These are phyloP conservation scores for Entomyzon cyanotis DNA, from an alignment of 2,113 vertebrate species.

Conservation along the genomic window DNA sequence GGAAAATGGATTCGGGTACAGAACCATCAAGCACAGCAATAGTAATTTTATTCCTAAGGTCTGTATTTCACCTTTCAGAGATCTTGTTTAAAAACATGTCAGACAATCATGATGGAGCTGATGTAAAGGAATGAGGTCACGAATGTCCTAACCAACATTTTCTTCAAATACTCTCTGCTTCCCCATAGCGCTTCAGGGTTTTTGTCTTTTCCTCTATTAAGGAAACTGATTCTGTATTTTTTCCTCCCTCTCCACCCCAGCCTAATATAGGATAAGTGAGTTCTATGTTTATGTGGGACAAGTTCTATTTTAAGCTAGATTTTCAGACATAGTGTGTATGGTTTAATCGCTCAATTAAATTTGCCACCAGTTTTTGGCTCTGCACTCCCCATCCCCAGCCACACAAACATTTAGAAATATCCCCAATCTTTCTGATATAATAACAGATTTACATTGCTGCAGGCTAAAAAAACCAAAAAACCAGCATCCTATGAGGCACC, in stretches of 20 bases:
- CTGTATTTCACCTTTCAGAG: background rate
- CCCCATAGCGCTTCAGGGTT: rapidly evolving
- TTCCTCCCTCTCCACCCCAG: background rate
- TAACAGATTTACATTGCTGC: background rate
- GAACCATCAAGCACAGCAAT: background rate
- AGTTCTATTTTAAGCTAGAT: background rate
- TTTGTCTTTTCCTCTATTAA: background rate
- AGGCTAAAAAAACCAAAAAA: background rate
- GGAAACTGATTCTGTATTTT: background rate
- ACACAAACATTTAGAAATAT: background rate
- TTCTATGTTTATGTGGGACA: rapidly evolving
- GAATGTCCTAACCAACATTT: background rate
- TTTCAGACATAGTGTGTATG: background rate
- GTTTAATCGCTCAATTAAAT: background rate
- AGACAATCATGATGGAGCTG: background rate
- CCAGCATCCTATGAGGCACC: rapidly evolving
- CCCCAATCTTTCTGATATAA: background rate
- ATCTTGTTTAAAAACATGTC: background rate
- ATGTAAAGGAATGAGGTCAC: background rate
- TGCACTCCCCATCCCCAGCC: background rate
- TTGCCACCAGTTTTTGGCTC: background rate
- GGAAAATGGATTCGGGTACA: background rate
- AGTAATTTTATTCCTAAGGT: background rate
- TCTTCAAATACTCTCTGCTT: background rate
- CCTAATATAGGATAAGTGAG: background rate